phyloP scores from a whole-genome alignment of 2,888 invertebrate genomes.

The Tinea semifulvella region DNA sequence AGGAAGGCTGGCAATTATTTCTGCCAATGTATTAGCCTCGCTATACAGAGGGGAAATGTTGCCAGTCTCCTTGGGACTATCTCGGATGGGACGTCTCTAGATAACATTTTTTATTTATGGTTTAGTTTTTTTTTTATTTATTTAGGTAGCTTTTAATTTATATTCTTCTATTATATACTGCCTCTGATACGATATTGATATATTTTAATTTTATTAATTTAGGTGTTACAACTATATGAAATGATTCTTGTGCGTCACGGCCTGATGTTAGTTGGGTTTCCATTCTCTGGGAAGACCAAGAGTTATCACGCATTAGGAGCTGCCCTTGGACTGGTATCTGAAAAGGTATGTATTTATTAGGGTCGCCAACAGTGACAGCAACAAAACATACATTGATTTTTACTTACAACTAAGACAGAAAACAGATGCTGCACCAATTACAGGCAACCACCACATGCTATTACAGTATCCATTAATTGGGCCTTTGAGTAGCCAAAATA shows the following conservation, averaged over 20 bases:
- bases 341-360: constrained; percentile 70
- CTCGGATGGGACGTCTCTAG: too few relatives aligned
- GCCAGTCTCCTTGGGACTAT: too few relatives aligned
- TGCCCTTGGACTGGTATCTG: constrained; percentile 79
- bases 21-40: too few relatives aligned
- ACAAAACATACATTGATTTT: too few relatives aligned
- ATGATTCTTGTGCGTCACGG: constrained; percentile 96
- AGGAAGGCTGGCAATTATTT: too few relatives aligned
- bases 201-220: neutral
- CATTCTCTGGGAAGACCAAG: constrained; percentile 92
- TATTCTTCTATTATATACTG: neutral
- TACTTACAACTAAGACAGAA: too few relatives aligned
- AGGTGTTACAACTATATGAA: constrained; percentile 82
- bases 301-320: constrained; percentile 85
- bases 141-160: neutral
- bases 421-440: too few relatives aligned
- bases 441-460: too few relatives aligned
- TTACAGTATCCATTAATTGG: too few relatives aligned
- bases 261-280: constrained; percentile 91
- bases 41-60: too few relatives aligned
- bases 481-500: too few relatives aligned
- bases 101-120: neutral
- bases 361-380: too few relatives aligned
- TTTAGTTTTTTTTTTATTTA: neutral
- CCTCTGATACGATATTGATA: neutral